phyloP scores from a whole-genome alignment of 2,113 vertebrate species.

The Aldabrachelys gigantea region DNA sequence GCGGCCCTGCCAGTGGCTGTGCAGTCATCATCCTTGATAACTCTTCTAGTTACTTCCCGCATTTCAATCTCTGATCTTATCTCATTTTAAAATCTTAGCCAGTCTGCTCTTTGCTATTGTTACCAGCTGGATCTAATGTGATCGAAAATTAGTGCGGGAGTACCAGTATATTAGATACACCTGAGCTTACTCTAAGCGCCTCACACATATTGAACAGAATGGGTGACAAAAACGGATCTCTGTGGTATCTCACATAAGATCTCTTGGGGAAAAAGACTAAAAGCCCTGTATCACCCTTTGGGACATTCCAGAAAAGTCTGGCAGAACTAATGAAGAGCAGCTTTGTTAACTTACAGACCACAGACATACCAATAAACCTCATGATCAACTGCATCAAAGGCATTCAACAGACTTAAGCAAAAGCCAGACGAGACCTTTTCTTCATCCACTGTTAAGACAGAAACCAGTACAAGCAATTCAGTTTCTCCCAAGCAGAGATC shows the following conservation, averaged over 20 bases:
- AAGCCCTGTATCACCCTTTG: background rate
- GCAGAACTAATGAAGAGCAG: background rate
- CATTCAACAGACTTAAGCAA: background rate
- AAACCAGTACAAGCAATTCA: background rate
- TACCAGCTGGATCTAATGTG: background rate
- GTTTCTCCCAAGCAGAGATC: background rate
- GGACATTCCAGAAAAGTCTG: background rate
- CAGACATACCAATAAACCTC: background rate
- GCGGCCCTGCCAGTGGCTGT: background rate
- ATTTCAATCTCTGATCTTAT: background rate
- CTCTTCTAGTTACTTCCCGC: background rate
- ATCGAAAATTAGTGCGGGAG: background rate
- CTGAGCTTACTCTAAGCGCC: background rate
- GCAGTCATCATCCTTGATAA: background rate
- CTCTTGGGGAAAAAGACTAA: background rate
- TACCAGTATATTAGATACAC: background rate
- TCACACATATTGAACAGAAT: background rate
- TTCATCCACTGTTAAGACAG: background rate
- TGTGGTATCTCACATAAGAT: background rate
- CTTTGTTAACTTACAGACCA: background rate
- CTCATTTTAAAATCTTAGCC: background rate
- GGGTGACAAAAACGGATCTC: background rate
- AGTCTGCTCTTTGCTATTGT: background rate
- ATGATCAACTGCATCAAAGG: background rate
- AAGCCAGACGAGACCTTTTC: background rate